Base-by-base conservation (phyloP, 2,888 invertebrate species). In the Pachliopta kotzebuea region DNA sequence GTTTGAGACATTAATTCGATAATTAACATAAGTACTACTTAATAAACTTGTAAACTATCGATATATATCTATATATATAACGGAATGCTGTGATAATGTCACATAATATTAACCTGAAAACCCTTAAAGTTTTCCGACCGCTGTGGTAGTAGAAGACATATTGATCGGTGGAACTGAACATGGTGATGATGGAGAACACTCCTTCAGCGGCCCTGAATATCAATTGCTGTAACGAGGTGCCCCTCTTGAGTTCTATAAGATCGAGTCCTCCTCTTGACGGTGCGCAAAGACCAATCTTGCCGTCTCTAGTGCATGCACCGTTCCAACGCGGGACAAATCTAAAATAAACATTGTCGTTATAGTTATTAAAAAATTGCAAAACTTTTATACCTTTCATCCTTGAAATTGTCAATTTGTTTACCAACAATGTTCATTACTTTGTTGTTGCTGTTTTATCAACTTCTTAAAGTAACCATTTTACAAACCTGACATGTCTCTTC, bases 71-170 rank as follows among this genome's bases (percentile, higher is more conserved):
- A n/a, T n/a, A n/a, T n/a, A n/a, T n/a, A n/a, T n/a, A n/a, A n/a
- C n/a, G 1, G 37, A 37, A 14, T 37, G 14, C 14, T 11, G 37
- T 14, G 14, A 11, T 14, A 37, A 3, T 4, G 14, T 37, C 14
- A 37, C 26, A 26, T 26, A 26, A 6, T 14, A 37, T 37, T 42
- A 83, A 95, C 94, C 97, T 94, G 83, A 99, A 99, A 0, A 99
- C 96, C 67, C 99, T 93, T 62, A 99, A 93, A 0, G 99, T 99
- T 85, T 98, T 97, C 75, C 96, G 94, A 0, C 99, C 99, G 71
- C 98, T 97, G 81, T 99, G 99, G 78, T 99, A 99, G 80, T 99
- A 99, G 59, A 99, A 94, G 2, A 99, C 99, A 76, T 99, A 98
- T 76, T 97, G 96, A 74, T 99, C 98, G 2, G 96, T 97, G 70